Base-by-base conservation (phyloP, 53 echinoderm and acorn worm genomes). In the Holothuria scabra region DNA sequence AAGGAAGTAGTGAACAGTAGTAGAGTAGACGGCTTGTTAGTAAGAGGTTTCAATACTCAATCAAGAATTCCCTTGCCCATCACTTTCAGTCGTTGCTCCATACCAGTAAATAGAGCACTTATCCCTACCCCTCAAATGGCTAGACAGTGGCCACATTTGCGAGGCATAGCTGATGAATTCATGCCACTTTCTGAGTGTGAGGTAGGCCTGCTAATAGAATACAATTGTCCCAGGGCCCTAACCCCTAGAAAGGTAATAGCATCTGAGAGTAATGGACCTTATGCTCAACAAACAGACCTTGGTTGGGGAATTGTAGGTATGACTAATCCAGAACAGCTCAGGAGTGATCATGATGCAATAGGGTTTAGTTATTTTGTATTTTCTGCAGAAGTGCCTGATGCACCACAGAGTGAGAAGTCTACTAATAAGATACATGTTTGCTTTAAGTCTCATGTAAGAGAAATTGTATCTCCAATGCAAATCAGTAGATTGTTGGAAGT, bases 291-390 rank as follows among this genome's bases (percentile, higher is more conserved):
- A 24, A 74, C 74, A 9, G 74, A 74, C 46, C 52, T 46, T n/a
- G 74, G 74, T 68, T 68, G 69, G 69, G 69, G 69, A 68, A 68
- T 68, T 34, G 69, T 68, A 35, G 34, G 35, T 4, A 19, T 68
- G 11, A 35, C 37, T 30, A 68, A 68, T 68, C 69, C 37, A 30
- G 37, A 30, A 7, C 69, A 68, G 69, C 16, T 35, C 69, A 35
- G 37, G 37, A 35, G 37, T 32, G 37, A 68, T 21, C 33, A 37
- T 32, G 69, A 69, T 33, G 34, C 33, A 13, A 69, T 30, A 34
- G 33, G 49, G 23, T 2, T 38, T 41, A 38, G 72, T 21, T 44
- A 33, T 37, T 41, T 72, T n/a, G 19, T 38, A 18, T 4, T 38
- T 10, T 14, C 72, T 46, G 12, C 38, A 12, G 71, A 71, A 31